These are phyloP conservation scores for Pedionomus torquatus DNA, from an alignment of 2,113 vertebrate species.

Conservation along the genomic window DNA sequence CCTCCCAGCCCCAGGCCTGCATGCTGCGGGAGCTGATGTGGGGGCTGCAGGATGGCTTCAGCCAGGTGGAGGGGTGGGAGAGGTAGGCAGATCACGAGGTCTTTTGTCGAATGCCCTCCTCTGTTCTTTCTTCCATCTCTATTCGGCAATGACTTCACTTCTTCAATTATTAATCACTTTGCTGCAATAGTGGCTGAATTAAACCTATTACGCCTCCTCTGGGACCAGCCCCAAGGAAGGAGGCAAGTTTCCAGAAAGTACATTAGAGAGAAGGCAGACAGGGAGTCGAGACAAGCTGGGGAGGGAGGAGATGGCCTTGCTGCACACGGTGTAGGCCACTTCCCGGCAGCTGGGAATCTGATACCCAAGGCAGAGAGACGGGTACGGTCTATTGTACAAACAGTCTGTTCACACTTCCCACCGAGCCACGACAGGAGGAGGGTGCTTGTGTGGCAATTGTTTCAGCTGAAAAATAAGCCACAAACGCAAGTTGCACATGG, in stretches of 20 bases:
- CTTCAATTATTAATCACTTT: constrained; percentile 60
- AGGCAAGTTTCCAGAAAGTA: constrained; percentile 42
- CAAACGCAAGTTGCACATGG: not conserved
- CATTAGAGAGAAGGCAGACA: constrained; percentile 19
- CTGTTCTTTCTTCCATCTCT: not conserved
- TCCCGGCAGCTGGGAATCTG: not conserved
- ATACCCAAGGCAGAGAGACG: not conserved
- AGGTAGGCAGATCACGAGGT: not conserved
- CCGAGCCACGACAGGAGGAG: not conserved
- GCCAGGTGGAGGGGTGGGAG: not conserved
- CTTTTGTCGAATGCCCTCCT: not conserved
- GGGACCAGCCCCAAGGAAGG: not conserved
- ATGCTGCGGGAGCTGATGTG: not conserved
- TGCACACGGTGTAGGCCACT: not conserved
- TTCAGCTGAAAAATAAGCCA: not conserved
- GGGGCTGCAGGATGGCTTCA: not conserved
- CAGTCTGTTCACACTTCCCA: not conserved
- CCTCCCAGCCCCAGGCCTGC: not conserved
- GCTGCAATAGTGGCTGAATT: not conserved
- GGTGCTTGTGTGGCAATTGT: not conserved
- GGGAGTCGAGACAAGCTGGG: not conserved
- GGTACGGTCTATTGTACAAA: not conserved
- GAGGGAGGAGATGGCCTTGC: not conserved
- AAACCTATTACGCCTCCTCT: constrained; percentile 22
- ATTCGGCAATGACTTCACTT: not conserved